These are phyloP conservation scores for Brachypteracias leptosomus DNA, from an alignment of 2,113 vertebrate genomes.

Conservation along the genomic window DNA sequence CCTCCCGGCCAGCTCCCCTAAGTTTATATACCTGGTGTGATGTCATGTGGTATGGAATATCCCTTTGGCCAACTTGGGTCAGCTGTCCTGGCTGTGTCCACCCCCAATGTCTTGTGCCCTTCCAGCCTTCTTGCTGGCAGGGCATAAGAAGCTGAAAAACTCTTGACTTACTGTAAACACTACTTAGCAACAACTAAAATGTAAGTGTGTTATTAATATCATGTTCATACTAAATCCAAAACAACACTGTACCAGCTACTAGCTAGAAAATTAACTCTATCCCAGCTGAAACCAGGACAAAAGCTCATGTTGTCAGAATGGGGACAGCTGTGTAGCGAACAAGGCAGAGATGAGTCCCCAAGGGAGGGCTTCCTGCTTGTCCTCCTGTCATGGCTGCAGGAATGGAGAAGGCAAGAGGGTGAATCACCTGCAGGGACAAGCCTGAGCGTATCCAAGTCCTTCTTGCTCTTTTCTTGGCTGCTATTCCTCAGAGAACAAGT, in stretches of 20 bases:
- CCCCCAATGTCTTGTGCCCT: not conserved
- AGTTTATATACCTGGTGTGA: not conserved
- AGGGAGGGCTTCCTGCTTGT: not conserved
- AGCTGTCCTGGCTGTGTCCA: not conserved
- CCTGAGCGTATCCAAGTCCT: not conserved
- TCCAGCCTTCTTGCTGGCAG: not conserved
- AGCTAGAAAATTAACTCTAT: not conserved
- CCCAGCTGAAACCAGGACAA: not conserved
- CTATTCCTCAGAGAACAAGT: not conserved
- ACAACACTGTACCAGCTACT: not conserved
- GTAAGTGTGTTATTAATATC: not conserved
- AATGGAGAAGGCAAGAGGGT: not conserved
- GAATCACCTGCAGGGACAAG: not conserved
- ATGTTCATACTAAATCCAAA: not conserved
- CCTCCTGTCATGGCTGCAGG: not conserved
- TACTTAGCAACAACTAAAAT: not conserved
- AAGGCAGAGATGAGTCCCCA: not conserved
- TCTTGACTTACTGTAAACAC: not conserved
- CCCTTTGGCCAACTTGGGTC: not conserved
- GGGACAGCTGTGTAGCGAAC: not conserved
- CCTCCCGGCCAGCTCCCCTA: not conserved
- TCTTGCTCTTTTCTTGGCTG: not conserved
- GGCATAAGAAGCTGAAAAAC: not conserved
- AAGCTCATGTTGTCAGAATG: not conserved
- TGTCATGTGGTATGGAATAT: not conserved